These are phyloP conservation scores for Tethea ocularis DNA, from an alignment of 2,888 invertebrate genomes.

Conservation along the genomic window DNA sequence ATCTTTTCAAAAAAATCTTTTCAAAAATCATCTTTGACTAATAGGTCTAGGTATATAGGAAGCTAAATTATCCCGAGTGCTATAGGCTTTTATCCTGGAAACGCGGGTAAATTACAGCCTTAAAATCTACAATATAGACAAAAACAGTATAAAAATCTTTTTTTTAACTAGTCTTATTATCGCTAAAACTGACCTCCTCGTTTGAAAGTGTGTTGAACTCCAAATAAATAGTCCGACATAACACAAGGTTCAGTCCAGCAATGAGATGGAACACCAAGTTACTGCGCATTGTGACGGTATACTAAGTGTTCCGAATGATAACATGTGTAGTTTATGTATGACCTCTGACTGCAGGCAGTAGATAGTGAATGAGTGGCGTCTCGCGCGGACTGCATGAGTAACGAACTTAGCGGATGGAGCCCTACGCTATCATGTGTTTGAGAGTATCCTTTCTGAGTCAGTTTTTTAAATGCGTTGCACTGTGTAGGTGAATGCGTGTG, in stretches of 20 bases:
- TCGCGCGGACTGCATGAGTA: constrained; percentile 37
- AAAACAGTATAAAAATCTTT: too few relatives aligned
- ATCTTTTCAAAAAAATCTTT: too few relatives aligned
- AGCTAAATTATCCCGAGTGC: too few relatives aligned
- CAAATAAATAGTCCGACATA: constrained; percentile 56
- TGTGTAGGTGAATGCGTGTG: too few relatives aligned
- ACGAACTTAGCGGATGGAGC: constrained; percentile 40
- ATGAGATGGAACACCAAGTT: constrained; percentile 31
- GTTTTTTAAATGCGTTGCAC: neutral
- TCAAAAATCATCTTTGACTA: too few relatives aligned
- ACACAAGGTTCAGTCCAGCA: constrained; percentile 35
- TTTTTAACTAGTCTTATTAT: too few relatives aligned
- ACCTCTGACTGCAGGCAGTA: constrained; percentile 46
- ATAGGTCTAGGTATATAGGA: too few relatives aligned
- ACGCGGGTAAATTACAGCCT: too few relatives aligned
- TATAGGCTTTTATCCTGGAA: too few relatives aligned
- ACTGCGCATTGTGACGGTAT: constrained; percentile 41
- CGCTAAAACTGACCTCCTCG: constrained; percentile 60
- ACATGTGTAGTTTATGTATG: constrained; percentile 28
- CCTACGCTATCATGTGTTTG: neutral
- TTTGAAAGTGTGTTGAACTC: constrained; percentile 53
- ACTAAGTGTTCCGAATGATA: constrained; percentile 38
- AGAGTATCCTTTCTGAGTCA: neutral
- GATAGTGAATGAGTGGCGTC: constrained; percentile 38
- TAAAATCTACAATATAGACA: neutral